phyloP scores from a whole-genome alignment of 1,140 invertebrate species.

The Adoxophyes honmai region DNA sequence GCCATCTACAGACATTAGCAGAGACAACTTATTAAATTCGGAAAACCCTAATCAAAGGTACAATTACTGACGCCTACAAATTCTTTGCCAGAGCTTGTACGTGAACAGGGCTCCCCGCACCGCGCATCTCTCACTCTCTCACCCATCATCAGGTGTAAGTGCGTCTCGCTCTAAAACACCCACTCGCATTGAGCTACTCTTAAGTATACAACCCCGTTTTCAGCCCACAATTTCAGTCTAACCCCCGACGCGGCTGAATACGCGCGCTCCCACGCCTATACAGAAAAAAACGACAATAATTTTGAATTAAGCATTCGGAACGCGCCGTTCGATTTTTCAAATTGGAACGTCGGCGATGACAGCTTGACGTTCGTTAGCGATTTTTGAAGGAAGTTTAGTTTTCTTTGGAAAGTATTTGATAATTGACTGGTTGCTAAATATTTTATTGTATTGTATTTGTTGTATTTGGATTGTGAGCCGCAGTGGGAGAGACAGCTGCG shows the following conservation, averaged over 20 bases:
- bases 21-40: conserved; percentile 44
- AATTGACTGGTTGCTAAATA: background rate
- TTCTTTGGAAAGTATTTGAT: background rate
- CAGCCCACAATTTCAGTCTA: conserved; percentile 45
- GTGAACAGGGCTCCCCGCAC: conserved; percentile 33
- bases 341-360: conserved; percentile 32
- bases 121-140: conserved; percentile 19
- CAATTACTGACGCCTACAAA: conserved; percentile 55
- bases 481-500: background rate
- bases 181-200: conserved; percentile 38
- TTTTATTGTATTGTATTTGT: background rate
- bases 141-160: background rate
- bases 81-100: conserved; percentile 40
- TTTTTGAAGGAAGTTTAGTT: background rate
- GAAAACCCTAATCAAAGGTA: conserved; percentile 52
- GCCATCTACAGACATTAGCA: conserved; percentile 1
- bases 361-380: conserved; percentile 30
- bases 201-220: conserved; percentile 46
- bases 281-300: conserved; percentile 15
- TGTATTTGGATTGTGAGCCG: conserved; percentile 3
- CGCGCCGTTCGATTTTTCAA: conserved; percentile 9
- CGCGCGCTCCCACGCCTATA: conserved; percentile 21
- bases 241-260: conserved; percentile 27
- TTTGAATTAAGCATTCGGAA: conserved; percentile 3
- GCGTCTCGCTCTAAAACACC: conserved; percentile 35